Base-by-base conservation (phyloP, 2,888 invertebrate genomes). In the Drosophila longiperda region DNA sequence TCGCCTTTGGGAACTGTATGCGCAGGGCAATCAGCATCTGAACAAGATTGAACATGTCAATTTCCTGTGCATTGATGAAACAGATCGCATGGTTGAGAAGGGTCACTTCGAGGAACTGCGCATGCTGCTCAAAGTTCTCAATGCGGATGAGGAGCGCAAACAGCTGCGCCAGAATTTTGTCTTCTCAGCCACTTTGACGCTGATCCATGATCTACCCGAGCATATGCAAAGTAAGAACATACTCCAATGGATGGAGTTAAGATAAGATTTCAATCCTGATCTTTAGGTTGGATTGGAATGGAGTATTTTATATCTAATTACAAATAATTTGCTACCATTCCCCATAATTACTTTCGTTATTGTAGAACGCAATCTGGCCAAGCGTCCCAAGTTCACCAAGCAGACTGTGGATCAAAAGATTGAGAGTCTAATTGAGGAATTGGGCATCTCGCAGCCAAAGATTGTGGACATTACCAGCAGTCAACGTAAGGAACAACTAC, bases 61-160 rank as follows among this genome's bases (percentile, higher is more conserved):
- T 91, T 98, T 96, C 92, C 94, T 99, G 74, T 99, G 98, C 0
- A 97, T 99, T 80, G 99, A 99, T 93, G 99, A 99, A 94, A 99
- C 99, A 0, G 99, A 99, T 93, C 95, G 99, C 71, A 99, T 99
- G 99, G 94, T 99, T 20, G 99, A 99, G 92, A 96, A 96, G 80
- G 98, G 98, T 0, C 99, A 99, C 92, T 99, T 99, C 92, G 96
- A 97, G 78, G 99, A 99, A 93, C 92, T 99, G 3, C 95, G 96
- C 29, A 95, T 96, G 17, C 93, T 99, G 45, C 92, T 99, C 6
- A 96, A 97, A 78, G 93, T 96, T 0, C 94, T 99, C 8, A 98
- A 99, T 92, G 93, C 94, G 17, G 96, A 96, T 83, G 95, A 95
- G 45, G 90, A 88, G 0, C 95, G 94, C 48, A 93, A 94, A 26